A percentile compares a stretch with the other conserved stretches of the same genome.
These are phyloP conservation scores for Drosophila algonquin DNA, from an alignment of 2,888 invertebrate genomes.

Conservation along the genomic window DNA sequence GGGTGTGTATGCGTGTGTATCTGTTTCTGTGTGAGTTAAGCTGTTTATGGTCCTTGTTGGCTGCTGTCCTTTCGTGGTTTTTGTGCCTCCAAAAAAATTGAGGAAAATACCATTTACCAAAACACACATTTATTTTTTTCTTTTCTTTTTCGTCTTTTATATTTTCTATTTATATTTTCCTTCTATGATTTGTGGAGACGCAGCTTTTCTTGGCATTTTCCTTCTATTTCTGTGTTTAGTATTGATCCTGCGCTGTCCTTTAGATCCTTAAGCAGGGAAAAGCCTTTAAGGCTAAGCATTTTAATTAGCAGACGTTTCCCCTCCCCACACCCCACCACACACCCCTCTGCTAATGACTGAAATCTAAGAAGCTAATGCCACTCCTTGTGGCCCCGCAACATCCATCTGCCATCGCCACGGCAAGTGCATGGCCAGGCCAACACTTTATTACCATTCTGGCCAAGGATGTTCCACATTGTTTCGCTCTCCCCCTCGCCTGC, in stretches of 20 bases:
- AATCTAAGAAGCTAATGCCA: not conserved
- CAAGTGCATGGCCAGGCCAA: not conserved
- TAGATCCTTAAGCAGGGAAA: not conserved
- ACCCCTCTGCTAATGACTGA: not conserved
- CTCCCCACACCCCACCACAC: no score
- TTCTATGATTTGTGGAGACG: constrained; percentile 1
- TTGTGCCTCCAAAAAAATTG: not conserved
- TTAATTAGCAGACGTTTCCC: not conserved
- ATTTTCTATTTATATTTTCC: constrained; percentile 1
- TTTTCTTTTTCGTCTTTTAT: constrained; percentile 9
- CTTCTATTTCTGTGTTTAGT: not conserved
- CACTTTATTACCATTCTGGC: constrained; percentile 49
- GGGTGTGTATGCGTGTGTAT: no score
- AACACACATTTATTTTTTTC: constrained; percentile 37
- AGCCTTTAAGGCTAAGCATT: not conserved
- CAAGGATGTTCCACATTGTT: constrained; percentile 20
- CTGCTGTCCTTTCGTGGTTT: constrained; percentile 65
- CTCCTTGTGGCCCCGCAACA: not conserved
- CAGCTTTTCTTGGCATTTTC: not conserved
- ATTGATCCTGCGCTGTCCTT: not conserved
- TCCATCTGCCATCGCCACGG: not conserved
- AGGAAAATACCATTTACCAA: not conserved
- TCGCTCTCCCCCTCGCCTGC: constrained; percentile 7
- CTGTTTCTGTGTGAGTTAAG: constrained; percentile 58
- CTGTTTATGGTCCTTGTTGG: constrained; percentile 58